These are phyloP conservation scores for Eulemur albifrons DNA, from an alignment of 2,797 vertebrate species.

Conservation along the genomic window DNA sequence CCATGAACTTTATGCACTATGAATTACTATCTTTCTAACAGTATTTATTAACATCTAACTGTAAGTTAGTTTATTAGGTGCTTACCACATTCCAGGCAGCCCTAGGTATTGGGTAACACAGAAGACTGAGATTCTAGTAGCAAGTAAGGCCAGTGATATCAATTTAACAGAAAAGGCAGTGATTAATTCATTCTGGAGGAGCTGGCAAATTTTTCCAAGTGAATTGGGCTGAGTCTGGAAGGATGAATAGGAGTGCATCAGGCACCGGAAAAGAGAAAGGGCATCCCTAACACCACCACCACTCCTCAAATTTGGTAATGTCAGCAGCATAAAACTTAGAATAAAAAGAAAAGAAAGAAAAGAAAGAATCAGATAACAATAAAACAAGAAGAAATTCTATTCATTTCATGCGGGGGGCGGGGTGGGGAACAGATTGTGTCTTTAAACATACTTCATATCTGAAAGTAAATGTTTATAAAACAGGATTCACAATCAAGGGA, in stretches of 20 bases:
- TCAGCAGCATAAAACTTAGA: not conserved
- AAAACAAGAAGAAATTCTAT: constrained; percentile 33
- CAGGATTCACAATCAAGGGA: constrained; percentile 61
- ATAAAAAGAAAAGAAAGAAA: not conserved
- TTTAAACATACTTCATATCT: constrained; percentile 59
- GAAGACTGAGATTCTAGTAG: not conserved
- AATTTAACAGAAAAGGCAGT: constrained; percentile 26
- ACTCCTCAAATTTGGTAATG: not conserved
- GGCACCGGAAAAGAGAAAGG: not conserved
- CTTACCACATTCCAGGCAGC: not conserved
- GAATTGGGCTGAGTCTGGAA: constrained; percentile 11
- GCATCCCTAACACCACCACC: not conserved
- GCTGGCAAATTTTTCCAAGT: not conserved
- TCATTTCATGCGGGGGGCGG: not conserved
- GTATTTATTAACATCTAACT: not conserved
- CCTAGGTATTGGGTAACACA: not conserved
- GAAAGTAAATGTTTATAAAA: constrained; percentile 71
- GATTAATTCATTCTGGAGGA: constrained; percentile 3
- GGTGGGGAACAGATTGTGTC: not conserved
- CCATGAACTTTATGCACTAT: not conserved
- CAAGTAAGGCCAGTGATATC: constrained; percentile 21
- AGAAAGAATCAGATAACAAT: constrained; percentile 37
- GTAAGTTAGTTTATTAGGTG: not conserved
- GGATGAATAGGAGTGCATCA: not conserved
- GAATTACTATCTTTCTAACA: not conserved